Base-by-base conservation (phyloP, 2,113 vertebrate species). In the Heloderma charlesbogerti region DNA sequence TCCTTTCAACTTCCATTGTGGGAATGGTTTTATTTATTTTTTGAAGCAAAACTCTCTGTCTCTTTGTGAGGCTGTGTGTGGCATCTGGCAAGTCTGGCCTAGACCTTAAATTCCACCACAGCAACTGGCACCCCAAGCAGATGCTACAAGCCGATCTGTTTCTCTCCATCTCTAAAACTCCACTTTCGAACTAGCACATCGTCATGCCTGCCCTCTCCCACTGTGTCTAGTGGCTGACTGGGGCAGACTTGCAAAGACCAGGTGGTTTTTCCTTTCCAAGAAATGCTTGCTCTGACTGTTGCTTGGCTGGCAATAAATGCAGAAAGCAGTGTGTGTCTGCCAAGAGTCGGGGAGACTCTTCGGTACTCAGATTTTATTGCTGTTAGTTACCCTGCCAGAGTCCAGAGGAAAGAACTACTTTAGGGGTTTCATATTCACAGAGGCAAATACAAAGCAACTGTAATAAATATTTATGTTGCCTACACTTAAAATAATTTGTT, bases 391-490 rank as follows among this genome's bases (percentile, higher is more conserved):
- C 22, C 78, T 91, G 18, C 1, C 77, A 90, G 91, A 45, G 92
- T 87, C 89, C 88, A 86, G 90, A n/a, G 86, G 3, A 16, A 88
- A 80, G 72, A 84, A 81, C 37, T 84, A 13, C 43, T 89, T 88
- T 77, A 27, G 60, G 51, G 6, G 1, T 72, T 37, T 80, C 57
- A 1, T 91, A 87, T 92, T 93, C 77, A 92, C 87, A 79, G 27
- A 90, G 87, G 27, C 37, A 84, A 92, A 87, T 91, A 90, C 43
- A 93, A 93, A 79, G 89, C 37, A 90, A 31, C 4, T 78, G 69
- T 90, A 89, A 95, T 93, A 93, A 94, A 94, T 95, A 96, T 95
- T 95, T 95, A 89, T 92, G 77, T 91, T 89, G 37, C 89, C 89
- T 93, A 81, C 27, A 40, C 93, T 94, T 94, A 90, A 93, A 94